These are phyloP conservation scores for Cyprinus carpio DNA, from an alignment of 2,113 vertebrate genomes.

Conservation along the genomic window DNA sequence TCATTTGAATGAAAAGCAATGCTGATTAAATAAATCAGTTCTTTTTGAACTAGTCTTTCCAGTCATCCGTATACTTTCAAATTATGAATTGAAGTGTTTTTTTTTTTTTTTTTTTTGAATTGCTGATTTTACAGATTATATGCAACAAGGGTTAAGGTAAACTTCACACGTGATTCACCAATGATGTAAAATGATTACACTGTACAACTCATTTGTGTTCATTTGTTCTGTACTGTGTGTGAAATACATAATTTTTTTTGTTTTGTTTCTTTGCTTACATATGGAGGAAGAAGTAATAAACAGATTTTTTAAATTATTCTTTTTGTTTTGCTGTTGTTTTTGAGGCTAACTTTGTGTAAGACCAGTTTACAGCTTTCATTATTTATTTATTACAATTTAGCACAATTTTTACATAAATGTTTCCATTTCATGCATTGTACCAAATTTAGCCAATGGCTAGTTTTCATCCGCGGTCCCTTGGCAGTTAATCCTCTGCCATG, in stretches of 20 bases:
- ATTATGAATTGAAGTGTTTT: not conserved
- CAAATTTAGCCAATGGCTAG: not conserved
- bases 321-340: not conserved
- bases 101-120: not conserved
- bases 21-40: no score
- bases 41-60: not conserved
- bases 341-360: no score
- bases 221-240: not conserved
- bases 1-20: not conserved
- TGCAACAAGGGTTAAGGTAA: not conserved
- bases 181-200: not conserved
- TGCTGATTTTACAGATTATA: not conserved
- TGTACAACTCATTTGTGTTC: not conserved
- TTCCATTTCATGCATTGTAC: no score
- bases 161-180: not conserved
- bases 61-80: not conserved
- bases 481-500: no score
- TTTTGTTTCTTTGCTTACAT: not conserved
- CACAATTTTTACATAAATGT: no score
- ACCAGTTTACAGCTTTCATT: no score
- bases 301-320: not conserved
- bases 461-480: not conserved
- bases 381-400: no score
- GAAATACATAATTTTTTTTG: not conserved
- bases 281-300: not conserved